Conservation (phyloP, 2,797 vertebrate genomes). For the Eulemur rubriventer region DNA sequence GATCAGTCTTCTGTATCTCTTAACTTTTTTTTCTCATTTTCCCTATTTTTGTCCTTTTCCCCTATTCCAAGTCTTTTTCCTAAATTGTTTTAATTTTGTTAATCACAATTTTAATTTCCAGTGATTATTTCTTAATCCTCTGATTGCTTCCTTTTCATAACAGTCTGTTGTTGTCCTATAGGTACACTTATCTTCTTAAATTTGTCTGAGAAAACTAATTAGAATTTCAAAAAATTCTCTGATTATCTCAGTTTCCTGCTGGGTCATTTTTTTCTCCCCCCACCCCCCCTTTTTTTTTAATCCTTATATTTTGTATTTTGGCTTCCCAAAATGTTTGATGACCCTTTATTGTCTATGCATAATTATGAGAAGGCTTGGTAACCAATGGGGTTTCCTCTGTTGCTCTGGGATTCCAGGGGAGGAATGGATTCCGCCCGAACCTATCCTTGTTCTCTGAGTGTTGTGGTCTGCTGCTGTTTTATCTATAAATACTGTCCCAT, state of each 20-base stretch:
- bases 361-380: neutral
- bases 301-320: neutral
- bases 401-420: neutral
- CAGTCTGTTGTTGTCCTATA: neutral
- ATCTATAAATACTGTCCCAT: neutral
- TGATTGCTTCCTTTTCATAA: neutral
- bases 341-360: neutral
- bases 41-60: neutral
- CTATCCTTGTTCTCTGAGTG: neutral
- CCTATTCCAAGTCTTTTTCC: neutral
- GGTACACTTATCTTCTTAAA: neutral
- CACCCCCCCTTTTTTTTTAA: fast-evolving
- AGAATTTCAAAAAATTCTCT: neutral
- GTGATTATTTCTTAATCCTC: neutral
- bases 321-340: neutral
- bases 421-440: neutral
- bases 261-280: neutral
- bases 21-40: neutral
- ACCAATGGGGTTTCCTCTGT: neutral
- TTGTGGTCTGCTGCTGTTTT: neutral
- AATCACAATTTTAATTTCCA: neutral
- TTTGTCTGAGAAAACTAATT: slow-evolving; percentile 11
- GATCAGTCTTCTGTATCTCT: neutral
- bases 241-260: neutral
- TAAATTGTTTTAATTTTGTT: slow-evolving; percentile 16